These are phyloP conservation scores for Goniozus legneri DNA, from an alignment of 1,140 invertebrate genomes.

Conservation along the genomic window DNA sequence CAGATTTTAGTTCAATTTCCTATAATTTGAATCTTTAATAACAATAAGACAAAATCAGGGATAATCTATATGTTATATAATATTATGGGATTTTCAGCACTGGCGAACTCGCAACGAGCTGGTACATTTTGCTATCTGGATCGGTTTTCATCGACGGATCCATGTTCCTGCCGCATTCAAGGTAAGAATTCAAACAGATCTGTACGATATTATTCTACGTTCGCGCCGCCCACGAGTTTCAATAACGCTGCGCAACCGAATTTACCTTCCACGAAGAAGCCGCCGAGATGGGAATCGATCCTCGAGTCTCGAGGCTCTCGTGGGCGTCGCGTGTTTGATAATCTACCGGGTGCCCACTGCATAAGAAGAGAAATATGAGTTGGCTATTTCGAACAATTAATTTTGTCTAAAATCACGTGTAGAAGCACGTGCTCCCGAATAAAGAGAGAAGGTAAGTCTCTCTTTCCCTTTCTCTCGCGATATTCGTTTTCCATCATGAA, in stretches of 20 bases:
- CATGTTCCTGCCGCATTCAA: conserved; percentile 80
- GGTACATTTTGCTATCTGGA: conserved; percentile 82
- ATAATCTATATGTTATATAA: too few relatives aligned
- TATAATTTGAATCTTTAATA: too few relatives aligned
- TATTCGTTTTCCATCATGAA: too few relatives aligned
- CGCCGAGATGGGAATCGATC: conserved; percentile 18
- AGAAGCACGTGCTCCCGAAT: too few relatives aligned
- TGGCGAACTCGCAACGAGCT: conserved; percentile 74
- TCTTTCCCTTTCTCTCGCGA: conserved; percentile 8
- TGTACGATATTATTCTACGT: too few relatives aligned
- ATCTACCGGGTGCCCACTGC: conserved; percentile 9
- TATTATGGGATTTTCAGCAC: conserved; percentile 72
- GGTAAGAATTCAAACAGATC: conserved; percentile 57
- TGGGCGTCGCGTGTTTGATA: background rate
- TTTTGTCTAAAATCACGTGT: too few relatives aligned
- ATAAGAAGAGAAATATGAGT: too few relatives aligned
- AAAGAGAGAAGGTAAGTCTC: too few relatives aligned
- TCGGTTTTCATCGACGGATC: conserved; percentile 88
- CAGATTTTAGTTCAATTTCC: too few relatives aligned
- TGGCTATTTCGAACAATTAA: too few relatives aligned
- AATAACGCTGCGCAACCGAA: conserved; percentile 12
- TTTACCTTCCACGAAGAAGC: conserved; percentile 13
- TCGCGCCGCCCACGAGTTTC: too few relatives aligned
- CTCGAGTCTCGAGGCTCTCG: background rate
- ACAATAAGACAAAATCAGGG: too few relatives aligned